Evolutionary conservation across 2,888 invertebrate genomes (phyloP).

Genomic region (Gasteruption jaculator): DNA sequence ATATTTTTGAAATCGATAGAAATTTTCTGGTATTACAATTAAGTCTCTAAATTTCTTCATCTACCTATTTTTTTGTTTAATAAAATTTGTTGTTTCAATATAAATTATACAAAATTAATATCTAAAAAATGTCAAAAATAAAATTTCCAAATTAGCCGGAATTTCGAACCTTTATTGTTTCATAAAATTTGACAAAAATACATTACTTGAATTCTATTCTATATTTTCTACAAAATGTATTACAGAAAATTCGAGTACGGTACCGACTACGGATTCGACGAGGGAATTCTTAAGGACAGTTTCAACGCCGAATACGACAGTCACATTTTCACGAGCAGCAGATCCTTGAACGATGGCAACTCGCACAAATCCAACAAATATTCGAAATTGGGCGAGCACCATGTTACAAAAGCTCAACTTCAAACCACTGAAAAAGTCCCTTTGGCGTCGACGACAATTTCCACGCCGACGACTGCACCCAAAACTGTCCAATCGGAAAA

Average conservation of each 20-base stretch:
- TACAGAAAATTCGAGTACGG: constrained; percentile 31
- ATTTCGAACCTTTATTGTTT: constrained; percentile 26
- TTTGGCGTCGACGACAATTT: constrained; percentile 1
- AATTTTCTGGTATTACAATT: too few relatives aligned
- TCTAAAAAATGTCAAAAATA: constrained; percentile 17
- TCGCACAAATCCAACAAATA: constrained; percentile 27
- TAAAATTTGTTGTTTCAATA: too few relatives aligned
- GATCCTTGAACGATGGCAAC: constrained; percentile 27
- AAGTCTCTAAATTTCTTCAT: too few relatives aligned
- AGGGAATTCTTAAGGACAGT: constrained; percentile 10
- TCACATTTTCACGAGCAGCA: constrained; percentile 30
- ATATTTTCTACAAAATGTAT: constrained; percentile 6
- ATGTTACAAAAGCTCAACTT: constrained; percentile 27
- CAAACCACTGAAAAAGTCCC: constrained; percentile 16
- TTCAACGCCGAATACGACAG: constrained; percentile 21
- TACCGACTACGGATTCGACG: constrained; percentile 31
- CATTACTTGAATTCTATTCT: background rate
- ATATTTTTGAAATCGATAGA: too few relatives aligned
- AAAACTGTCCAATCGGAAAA: constrained; percentile 15
- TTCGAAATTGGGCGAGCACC: constrained; percentile 28
- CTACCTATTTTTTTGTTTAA: too few relatives aligned
- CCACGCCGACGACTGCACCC: constrained; percentile 9
- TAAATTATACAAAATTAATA: too few relatives aligned
- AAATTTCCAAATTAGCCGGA: constrained; percentile 29
- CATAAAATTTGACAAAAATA: background rate